phyloP scores from a whole-genome alignment of 2,113 vertebrate species.

The Antechinus stuartii region DNA sequence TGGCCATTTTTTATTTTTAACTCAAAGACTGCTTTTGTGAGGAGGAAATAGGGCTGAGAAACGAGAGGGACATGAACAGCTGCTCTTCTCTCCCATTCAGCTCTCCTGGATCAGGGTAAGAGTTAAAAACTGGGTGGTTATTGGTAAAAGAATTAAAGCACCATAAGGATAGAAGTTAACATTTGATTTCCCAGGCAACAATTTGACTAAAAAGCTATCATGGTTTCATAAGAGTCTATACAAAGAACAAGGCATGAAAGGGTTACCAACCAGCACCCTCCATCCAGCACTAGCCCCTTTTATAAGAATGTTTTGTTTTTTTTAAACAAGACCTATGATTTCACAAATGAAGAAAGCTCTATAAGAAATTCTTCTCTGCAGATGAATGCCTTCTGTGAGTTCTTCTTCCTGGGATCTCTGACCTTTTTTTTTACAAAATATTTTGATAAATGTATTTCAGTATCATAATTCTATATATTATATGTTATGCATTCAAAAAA shows the following conservation, averaged over 20 bases:
- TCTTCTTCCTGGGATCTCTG: not conserved
- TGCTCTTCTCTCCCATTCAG: conserved; percentile 44
- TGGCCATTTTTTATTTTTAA: conserved; percentile 55
- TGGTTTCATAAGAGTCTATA: not conserved
- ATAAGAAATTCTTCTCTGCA: not conserved
- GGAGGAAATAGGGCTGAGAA: conserved; percentile 47
- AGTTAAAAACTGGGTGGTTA: not conserved
- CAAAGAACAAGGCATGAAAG: not conserved
- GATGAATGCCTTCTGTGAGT: not conserved
- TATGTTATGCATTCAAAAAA: not conserved
- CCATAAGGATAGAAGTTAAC: not conserved
- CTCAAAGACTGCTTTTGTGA: conserved; percentile 68
- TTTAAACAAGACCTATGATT: not conserved
- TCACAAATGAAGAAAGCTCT: not conserved
- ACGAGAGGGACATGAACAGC: not conserved
- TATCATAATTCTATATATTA: not conserved
- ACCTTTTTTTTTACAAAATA: not conserved
- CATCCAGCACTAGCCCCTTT: not conserved
- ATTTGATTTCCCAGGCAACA: not conserved
- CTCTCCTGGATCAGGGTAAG: conserved; percentile 1
- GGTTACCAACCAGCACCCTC: not conserved
- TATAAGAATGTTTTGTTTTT: not conserved
- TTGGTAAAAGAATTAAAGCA: conserved; percentile 44
- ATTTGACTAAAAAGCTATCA: not conserved
- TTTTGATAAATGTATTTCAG: not conserved